Evolutionary conservation across 2,888 invertebrate genomes (phyloP).

Genomic region (Apotomis capreana): DNA sequence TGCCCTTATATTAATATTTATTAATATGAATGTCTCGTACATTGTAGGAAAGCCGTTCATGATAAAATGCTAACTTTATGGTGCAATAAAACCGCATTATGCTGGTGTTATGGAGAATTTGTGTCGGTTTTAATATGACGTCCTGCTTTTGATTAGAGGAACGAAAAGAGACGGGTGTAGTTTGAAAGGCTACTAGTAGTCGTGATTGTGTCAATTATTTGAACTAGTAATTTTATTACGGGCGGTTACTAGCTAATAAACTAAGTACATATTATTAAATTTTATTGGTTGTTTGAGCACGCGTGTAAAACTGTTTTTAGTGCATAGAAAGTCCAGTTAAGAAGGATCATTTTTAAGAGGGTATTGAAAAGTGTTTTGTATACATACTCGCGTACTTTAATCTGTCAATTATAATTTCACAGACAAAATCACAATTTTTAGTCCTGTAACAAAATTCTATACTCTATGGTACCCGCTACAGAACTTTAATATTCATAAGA

Average conservation of each 20-base stretch:
- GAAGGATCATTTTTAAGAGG: not conserved
- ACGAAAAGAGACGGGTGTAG: constrained; percentile 29
- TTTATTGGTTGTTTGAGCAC: constrained; percentile 11
- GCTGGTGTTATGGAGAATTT: constrained; percentile 58
- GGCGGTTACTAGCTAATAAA: constrained; percentile 19
- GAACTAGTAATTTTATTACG: constrained; percentile 36
- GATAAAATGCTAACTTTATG: constrained; percentile 78
- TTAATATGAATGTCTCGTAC: constrained; percentile 72
- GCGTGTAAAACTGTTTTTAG: constrained; percentile 7
- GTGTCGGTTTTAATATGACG: constrained; percentile 48
- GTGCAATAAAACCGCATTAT: constrained; percentile 70
- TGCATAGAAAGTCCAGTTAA: not conserved
- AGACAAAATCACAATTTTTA: too few species aligned
- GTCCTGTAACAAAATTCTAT: too few species aligned
- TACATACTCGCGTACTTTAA: too few species aligned
- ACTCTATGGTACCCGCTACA: too few species aligned
- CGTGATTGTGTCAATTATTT: constrained; percentile 39
- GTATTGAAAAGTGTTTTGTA: not conserved
- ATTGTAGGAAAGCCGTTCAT: constrained; percentile 65
- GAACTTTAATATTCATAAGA: too few species aligned
- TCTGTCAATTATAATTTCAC: too few species aligned
- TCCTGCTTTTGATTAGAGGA: constrained; percentile 40
- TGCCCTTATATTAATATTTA: constrained; percentile 78
- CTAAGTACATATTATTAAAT: constrained; percentile 10
- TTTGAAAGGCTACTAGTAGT: constrained; percentile 20